Evolutionary conservation across 2,888 invertebrate species (phyloP).

Genomic region (Lasiommata megera): DNA sequence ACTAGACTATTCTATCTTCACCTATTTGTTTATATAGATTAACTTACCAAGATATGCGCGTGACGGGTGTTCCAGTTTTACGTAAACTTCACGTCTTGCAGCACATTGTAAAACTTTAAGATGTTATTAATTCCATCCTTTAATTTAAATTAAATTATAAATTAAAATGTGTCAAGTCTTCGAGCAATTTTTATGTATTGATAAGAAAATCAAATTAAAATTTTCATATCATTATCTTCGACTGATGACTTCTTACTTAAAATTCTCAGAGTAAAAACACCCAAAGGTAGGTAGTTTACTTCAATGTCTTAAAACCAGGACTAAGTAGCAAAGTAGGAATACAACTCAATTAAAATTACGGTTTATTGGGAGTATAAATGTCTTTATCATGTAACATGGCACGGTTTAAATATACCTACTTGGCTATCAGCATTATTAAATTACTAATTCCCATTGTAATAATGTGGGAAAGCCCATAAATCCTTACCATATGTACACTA

Average conservation of each 20-base stretch:
- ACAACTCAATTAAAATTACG: neutral
- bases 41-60: neutral
- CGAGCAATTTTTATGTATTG: too few species aligned
- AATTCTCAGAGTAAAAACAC: too few species aligned
- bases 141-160: too few species aligned
- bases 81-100: neutral
- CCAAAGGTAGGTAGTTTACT: too few species aligned
- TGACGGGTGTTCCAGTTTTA: neutral
- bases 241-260: too few species aligned
- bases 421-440: neutral
- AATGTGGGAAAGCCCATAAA: slow-evolving; percentile 6
- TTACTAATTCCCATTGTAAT: slow-evolving; percentile 14
- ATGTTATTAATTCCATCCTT: too few species aligned
- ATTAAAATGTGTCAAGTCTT: too few species aligned
- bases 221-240: too few species aligned
- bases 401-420: neutral
- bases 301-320: neutral
- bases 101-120: neutral
- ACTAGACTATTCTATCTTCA: too few species aligned
- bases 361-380: slow-evolving; percentile 3
- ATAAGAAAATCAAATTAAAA: too few species aligned
- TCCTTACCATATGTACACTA: neutral
- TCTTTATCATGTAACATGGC: slow-evolving; percentile 6
- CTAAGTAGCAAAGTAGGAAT: neutral
- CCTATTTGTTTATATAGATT: too few species aligned